A percentile compares a stretch with the other conserved stretches of the same genome.
Conservation (phyloP, 1,140 invertebrate species). For the Cotesia vestalis region DNA sequence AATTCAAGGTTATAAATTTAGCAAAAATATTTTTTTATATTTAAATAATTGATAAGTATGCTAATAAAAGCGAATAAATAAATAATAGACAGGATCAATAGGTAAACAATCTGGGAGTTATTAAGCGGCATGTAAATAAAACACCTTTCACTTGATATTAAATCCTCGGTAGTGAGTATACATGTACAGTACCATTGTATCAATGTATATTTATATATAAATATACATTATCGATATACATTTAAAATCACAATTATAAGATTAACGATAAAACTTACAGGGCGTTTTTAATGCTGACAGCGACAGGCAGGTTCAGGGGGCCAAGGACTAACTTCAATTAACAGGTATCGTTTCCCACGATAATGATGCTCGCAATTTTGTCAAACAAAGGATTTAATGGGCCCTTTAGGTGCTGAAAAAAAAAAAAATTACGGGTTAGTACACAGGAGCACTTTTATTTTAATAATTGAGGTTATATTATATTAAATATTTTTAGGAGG, state of each 20-base stretch:
- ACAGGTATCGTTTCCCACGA: slow-evolving; percentile 44
- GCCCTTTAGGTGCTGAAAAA: neutral
- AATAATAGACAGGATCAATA: too few species aligned
- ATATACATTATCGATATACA: too few species aligned
- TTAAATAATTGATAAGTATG: too few species aligned
- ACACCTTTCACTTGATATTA: slow-evolving; percentile 34
- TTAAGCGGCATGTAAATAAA: slow-evolving; percentile 3
- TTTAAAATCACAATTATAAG: too few species aligned
- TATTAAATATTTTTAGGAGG: neutral
- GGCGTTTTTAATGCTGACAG: slow-evolving; percentile 15
- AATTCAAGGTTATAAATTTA: too few species aligned
- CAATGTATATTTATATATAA: neutral
- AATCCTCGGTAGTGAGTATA: neutral
- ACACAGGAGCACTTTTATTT: slow-evolving; percentile 23
- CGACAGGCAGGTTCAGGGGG: slow-evolving; percentile 39
- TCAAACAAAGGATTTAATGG: too few species aligned
- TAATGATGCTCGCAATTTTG: slow-evolving; percentile 38
- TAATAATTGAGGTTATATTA: slow-evolving; percentile 17
- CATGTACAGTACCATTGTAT: too few species aligned
- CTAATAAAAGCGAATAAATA: too few species aligned
- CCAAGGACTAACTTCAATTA: slow-evolving; percentile 42
- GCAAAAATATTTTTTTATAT: too few species aligned
- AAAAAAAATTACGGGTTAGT: neutral
- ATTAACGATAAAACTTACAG: too few species aligned
- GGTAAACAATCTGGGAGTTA: neutral